These are phyloP conservation scores for Ascaphus truei DNA, from an alignment of 2,113 vertebrate genomes.

Conservation along the genomic window DNA sequence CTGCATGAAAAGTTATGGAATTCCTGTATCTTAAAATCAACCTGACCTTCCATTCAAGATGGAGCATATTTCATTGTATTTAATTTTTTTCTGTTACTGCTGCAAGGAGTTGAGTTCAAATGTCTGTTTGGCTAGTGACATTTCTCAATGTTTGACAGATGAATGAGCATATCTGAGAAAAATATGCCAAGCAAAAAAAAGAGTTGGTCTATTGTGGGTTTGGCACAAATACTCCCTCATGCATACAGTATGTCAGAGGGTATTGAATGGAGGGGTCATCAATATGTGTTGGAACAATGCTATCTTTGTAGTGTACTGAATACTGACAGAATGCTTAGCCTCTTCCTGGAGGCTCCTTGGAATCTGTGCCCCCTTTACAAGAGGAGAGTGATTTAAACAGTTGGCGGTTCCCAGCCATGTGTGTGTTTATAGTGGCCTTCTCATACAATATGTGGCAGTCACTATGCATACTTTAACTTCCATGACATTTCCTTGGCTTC, in stretches of 20 bases:
- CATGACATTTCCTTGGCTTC: not conserved
- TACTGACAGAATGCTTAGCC: slow-evolving; percentile 30
- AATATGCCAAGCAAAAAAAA: not conserved
- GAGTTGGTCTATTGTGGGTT: not conserved
- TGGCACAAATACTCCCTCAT: slow-evolving; percentile 12
- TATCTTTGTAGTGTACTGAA: slow-evolving; percentile 48
- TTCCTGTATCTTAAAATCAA: too few species aligned
- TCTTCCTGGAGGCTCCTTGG: slow-evolving; percentile 48
- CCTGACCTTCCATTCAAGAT: too few species aligned
- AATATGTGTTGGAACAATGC: slow-evolving; percentile 52
- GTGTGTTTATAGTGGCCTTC: not conserved
- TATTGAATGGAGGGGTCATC: slow-evolving; percentile 12
- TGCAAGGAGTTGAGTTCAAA: too few species aligned
- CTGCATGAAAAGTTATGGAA: too few species aligned
- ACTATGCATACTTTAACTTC: not conserved
- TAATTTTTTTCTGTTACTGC: too few species aligned
- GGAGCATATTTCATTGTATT: too few species aligned
- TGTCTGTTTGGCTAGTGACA: not conserved
- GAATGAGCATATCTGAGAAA: slow-evolving; percentile 5
- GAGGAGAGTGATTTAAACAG: slow-evolving; percentile 7
- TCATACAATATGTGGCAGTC: slow-evolving; percentile 22
- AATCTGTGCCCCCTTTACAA: slow-evolving; percentile 36
- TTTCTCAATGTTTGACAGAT: not conserved
- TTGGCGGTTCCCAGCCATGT: slow-evolving; percentile 19
- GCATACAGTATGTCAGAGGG: slow-evolving; percentile 20